Evolutionary conservation across 35 echinoderm and acorn worm genomes (phyloP).

Genomic region (Stichopus chloronotus): DNA sequence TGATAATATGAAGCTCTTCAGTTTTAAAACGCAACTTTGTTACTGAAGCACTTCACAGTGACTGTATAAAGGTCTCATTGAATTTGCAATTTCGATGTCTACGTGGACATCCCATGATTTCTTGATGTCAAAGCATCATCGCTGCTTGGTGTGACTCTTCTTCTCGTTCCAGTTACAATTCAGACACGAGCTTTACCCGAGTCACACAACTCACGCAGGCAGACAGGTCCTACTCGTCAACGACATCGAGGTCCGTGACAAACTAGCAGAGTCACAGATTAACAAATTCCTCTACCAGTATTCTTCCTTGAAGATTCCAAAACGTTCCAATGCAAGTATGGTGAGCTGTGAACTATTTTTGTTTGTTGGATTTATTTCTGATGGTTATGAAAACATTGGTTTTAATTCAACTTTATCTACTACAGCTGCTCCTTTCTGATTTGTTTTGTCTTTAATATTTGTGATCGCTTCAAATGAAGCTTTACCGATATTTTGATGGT

Average conservation of each 20-base stretch:
- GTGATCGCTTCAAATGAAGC: too few relatives aligned
- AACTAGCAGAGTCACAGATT: constrained; percentile 90
- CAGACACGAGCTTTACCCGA: constrained; percentile 79
- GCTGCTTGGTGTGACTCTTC: neutral
- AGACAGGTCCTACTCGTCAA: constrained; percentile 92
- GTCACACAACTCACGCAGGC: constrained; percentile 72
- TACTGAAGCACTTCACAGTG: too few relatives aligned
- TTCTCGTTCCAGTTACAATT: constrained; percentile 73
- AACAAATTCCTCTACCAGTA: constrained; percentile 98
- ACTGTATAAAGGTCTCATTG: too few relatives aligned
- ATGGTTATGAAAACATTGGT: neutral
- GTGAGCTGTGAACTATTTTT: constrained; percentile 28
- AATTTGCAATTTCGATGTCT: too few relatives aligned
- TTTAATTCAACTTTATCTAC: too few relatives aligned
- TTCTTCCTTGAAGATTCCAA: constrained; percentile 82
- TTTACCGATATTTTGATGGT: too few relatives aligned
- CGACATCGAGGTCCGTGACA: constrained; percentile 91
- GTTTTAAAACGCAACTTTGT: too few relatives aligned
- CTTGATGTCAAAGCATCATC: too few relatives aligned
- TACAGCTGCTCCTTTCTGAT: too few relatives aligned
- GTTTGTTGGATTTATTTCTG: neutral
- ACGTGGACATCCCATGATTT: too few relatives aligned
- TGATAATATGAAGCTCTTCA: too few relatives aligned
- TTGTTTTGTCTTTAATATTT: too few relatives aligned
- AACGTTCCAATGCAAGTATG: constrained; percentile 88